Percentiles rank a stretch among this genome's conserved stretches.
phyloP scores from a whole-genome alignment of 2,797 vertebrate genomes.

The Vireo griseus region DNA sequence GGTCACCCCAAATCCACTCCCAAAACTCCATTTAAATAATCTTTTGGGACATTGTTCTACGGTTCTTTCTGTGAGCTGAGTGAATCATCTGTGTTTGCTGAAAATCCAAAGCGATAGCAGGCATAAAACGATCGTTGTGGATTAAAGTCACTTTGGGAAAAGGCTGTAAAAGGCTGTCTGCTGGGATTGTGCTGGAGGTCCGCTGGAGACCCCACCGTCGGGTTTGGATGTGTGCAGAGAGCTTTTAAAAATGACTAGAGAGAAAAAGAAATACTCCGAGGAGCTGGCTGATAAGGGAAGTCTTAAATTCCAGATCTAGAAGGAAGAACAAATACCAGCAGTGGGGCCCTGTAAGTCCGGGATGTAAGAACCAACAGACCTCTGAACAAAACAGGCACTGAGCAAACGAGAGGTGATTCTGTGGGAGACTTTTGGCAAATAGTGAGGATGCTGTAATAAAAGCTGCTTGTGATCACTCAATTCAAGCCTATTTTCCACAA shows the following conservation, averaged over 20 bases:
- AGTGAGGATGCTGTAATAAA: background rate
- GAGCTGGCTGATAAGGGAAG: conserved; percentile 6
- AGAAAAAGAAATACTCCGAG: background rate
- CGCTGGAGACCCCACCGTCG: background rate
- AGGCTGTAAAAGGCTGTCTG: conserved; percentile 21
- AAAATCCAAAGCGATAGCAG: background rate
- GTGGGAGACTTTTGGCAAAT: background rate
- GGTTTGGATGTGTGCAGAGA: background rate
- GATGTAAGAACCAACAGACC: background rate
- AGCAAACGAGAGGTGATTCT: conserved; percentile 24
- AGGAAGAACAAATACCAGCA: conserved; percentile 24
- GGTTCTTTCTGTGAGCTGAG: background rate
- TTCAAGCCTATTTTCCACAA: background rate
- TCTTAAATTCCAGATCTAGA: background rate
- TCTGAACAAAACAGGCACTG: background rate
- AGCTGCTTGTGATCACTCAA: conserved; percentile 20
- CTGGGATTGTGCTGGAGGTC: conserved; percentile 8
- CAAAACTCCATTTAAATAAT: background rate
- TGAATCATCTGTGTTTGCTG: conserved; percentile 8
- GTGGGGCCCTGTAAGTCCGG: background rate
- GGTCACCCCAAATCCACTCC: background rate
- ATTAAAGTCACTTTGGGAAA: conserved; percentile 42
- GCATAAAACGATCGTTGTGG: background rate
- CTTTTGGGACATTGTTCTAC: background rate
- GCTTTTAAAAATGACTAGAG: background rate